Base-by-base conservation (phyloP, 2,113 vertebrate genomes). In the Paratilapia polleni region DNA sequence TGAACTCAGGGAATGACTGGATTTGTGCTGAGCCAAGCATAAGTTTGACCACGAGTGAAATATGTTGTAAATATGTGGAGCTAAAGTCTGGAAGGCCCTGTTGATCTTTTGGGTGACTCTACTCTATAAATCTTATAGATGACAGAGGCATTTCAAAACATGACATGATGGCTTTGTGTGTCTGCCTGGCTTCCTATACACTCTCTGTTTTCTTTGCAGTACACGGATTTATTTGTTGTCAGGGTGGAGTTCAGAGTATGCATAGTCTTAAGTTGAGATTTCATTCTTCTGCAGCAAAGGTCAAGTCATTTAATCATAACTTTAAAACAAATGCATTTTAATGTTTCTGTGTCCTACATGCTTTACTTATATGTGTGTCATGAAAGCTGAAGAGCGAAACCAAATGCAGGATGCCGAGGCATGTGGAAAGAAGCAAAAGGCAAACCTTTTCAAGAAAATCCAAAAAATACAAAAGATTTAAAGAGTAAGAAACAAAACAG, bases 11-110 rank as follows among this genome's bases (percentile, higher is more conserved):
- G 19, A 66, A 49, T 64, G 61, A 34, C 47, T 47, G 58, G 83
- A 70, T 77, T 91, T 75, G 61, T 61, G 62, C 10, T 10, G 61
- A 78, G 74, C 63, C 41, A 60, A 17, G 61, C 56, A 54, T 86
- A 38, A 52, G 38, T 58, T 49, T 62, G 49, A 80, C 31, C 36
- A 6, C n/a, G 22, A 73, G 56, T n/a, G 41, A 54, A 78, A n/a
- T n/a, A 31, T 52, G 49, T 26, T 19, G 20, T 20, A 24, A 58
- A 28, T 41, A 68, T 43, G 26, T 52, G 19, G 22, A 47, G 12
- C 22, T 28, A 54, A 15, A 73, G 22, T 58, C 43, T 34, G 58
- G 36, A 64, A 49, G 28, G 28, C 0, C 3, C 43, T 56, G 28
- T 17, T 80, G 26, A 41, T 0, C n/a, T 66, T 36, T 63, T 49